Evolutionary conservation across 2,113 vertebrate species (phyloP).

Genomic region (Notechis scutatus): DNA sequence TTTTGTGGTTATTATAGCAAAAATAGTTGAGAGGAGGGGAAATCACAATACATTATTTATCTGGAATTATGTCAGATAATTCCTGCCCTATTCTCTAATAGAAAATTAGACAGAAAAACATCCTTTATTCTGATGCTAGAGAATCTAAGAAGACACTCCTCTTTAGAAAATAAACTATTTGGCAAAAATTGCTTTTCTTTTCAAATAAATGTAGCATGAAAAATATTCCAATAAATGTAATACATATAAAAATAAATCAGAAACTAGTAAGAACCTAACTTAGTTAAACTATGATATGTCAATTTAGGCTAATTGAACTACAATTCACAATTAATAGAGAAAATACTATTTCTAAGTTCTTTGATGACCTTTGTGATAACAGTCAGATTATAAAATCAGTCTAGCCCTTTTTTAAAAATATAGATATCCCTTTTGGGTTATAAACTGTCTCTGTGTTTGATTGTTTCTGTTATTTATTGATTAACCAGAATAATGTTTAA

Average conservation of each 20-base stretch:
- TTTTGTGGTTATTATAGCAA: background rate
- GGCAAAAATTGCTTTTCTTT: background rate
- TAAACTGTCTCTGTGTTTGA: background rate
- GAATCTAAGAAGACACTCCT: background rate
- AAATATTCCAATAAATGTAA: constrained; percentile 17
- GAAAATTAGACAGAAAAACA: background rate
- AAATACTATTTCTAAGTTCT: constrained; percentile 6
- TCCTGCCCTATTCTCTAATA: background rate
- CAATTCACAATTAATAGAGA: constrained; percentile 51
- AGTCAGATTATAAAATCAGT: background rate
- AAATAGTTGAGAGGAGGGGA: constrained; percentile 41
- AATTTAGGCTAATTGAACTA: background rate
- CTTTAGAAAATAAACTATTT: background rate
- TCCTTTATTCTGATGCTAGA: background rate
- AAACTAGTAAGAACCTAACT: background rate
- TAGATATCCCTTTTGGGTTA: background rate
- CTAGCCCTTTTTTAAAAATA: background rate
- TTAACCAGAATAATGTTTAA: background rate
- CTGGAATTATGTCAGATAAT: background rate
- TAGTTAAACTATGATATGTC: background rate
- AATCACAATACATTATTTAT: background rate
- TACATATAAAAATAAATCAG: constrained; percentile 38
- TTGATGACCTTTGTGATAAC: background rate
- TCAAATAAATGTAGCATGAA: background rate
- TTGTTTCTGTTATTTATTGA: background rate